Evolutionary conservation across 2,797 vertebrate genomes (phyloP).

Genomic region (Acridotheres tristis): DNA sequence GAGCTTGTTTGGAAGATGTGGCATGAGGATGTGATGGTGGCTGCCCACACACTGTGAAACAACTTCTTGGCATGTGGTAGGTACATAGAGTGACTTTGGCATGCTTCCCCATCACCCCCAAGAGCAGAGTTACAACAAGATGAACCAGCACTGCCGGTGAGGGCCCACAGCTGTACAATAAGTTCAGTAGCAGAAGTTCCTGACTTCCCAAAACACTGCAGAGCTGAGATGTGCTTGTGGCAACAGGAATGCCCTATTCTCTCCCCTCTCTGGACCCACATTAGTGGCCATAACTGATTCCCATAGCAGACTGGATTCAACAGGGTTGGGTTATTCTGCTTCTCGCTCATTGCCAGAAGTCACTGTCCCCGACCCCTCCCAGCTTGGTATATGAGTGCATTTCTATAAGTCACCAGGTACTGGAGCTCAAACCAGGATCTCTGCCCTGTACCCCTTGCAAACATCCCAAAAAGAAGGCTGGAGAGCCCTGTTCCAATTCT

Average conservation of each 20-base stretch:
- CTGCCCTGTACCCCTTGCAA: neutral
- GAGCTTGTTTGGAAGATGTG: neutral
- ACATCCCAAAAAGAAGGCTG: neutral
- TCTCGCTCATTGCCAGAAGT: neutral
- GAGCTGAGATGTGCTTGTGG: rapidly evolving
- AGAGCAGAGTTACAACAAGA: neutral
- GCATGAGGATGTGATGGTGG: neutral
- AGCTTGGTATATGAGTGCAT: neutral
- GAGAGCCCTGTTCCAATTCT: neutral
- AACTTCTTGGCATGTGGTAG: neutral
- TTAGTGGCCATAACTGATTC: neutral
- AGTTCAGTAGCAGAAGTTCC: neutral
- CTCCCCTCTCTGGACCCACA: neutral
- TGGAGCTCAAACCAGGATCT: neutral
- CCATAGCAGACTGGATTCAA: neutral
- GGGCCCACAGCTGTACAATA: neutral
- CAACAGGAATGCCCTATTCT: neutral
- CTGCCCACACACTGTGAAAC: neutral
- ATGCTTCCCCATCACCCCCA: neutral
- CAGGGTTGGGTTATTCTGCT: neutral
- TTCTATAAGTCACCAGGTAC: neutral
- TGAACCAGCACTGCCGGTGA: neutral
- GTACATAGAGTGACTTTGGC: neutral
- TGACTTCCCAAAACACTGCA: neutral
- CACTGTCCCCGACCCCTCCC: no score